These are phyloP conservation scores for Fabriciana adippe DNA, from an alignment of 2,888 invertebrate genomes.

Conservation along the genomic window DNA sequence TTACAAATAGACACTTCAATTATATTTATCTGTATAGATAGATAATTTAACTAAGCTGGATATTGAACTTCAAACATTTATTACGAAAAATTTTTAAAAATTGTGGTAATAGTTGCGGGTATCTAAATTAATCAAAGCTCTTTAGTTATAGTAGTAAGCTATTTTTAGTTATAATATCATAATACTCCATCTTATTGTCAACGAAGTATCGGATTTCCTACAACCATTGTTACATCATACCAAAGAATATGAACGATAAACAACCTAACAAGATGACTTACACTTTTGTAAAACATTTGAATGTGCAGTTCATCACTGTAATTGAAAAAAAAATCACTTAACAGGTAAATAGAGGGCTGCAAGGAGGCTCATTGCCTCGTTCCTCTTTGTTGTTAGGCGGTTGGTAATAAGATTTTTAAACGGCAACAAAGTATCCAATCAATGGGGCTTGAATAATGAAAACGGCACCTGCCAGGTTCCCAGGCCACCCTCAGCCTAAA, in stretches of 20 bases:
- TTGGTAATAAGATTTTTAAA: conserved; percentile 82
- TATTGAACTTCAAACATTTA: no score
- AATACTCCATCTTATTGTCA: neutral
- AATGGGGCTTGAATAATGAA: conserved; percentile 82
- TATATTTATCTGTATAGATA: no score
- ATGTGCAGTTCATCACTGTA: conserved; percentile 73
- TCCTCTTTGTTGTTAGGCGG: conserved; percentile 72
- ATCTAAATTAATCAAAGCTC: no score
- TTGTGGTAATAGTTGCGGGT: no score
- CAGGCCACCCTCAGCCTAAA: conserved; percentile 70
- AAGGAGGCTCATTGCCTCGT: conserved; percentile 55
- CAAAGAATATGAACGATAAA: conserved; percentile 55
- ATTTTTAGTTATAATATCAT: no score
- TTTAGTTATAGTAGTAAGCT: no score
- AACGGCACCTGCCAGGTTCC: conserved; percentile 77
- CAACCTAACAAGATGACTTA: conserved; percentile 79
- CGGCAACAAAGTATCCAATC: conserved; percentile 82
- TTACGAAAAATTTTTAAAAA: no score
- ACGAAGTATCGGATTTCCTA: neutral
- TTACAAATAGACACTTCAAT: no score
- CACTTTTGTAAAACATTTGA: conserved; percentile 67
- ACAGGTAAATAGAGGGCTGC: conserved; percentile 70
- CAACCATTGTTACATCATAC: neutral
- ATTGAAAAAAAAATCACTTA: conserved; percentile 81
- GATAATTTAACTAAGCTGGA: no score